Base-by-base conservation (phyloP, 35 echinoderm and acorn worm genomes). In the Apostichopus californicus region DNA sequence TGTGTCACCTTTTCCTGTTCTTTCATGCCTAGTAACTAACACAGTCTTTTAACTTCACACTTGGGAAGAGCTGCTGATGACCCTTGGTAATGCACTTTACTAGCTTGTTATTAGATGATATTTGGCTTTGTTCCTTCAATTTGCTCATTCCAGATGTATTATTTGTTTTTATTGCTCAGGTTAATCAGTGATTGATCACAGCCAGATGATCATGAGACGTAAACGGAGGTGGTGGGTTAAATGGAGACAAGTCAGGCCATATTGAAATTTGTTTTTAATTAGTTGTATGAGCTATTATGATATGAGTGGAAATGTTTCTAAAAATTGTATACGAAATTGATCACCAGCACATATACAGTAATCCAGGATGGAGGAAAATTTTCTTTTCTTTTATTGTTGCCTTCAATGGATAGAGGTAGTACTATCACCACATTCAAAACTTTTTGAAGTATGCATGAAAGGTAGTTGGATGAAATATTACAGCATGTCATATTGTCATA, bases 141-240 rank as follows among this genome's bases (percentile, higher is more conserved):
- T 56, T 83, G 80, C 24, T 17, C 55, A 11, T 55, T 56, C 14
- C 5, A 85, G 81, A 85, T 58, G 81, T 85, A 85, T 56, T 54
- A 11, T 59, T 56, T 85, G 81, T 85, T 85, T 85, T 85, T 85
- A 85, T 58, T 85, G 57, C 81, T 85, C 55, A 85, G 54, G 81
- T 85, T 85, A 85, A 85, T 58, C 56, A 85, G 81, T 58, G 81
- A 85, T 85, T 85, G 81, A 85, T 85, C 56, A 58, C 56, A 58
- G 20, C 57, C 57, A 85, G 54, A 85, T 85, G 81, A 85, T 18
- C 14, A 85, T 59, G 10, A 75, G 71, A 21, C 11, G 18, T 22
- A 75, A 22, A 20, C 14, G 20, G 71, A 75, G 71, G 71, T 75
- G 71, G 7, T 18, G 15, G n/a, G 71, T 18, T 75, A 75, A 75